These are phyloP conservation scores for Dryobotodes eremita DNA, from an alignment of 2,888 invertebrate genomes.

Conservation along the genomic window DNA sequence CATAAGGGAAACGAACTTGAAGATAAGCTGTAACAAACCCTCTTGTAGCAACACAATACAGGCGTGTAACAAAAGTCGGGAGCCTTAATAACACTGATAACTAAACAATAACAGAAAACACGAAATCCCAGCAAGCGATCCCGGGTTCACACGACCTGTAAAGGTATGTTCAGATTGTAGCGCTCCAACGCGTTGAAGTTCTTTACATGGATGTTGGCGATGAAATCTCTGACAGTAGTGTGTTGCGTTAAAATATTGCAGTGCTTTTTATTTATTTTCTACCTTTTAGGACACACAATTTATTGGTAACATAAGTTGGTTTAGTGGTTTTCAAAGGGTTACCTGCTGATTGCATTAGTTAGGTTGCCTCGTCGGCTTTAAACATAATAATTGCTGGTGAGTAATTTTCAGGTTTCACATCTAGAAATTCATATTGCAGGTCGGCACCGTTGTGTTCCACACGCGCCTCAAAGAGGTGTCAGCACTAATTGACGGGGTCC, in stretches of 20 bases:
- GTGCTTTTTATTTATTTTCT: neutral
- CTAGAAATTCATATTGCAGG: neutral
- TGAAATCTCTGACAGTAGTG: neutral
- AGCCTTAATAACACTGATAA: conserved; percentile 59
- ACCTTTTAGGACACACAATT: neutral
- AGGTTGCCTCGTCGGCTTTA: neutral
- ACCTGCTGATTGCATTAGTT: neutral
- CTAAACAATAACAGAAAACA: conserved; percentile 58
- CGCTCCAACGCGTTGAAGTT: neutral
- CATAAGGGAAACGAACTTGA: conserved; percentile 13
- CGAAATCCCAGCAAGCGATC: conserved; percentile 34
- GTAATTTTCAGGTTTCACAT: neutral
- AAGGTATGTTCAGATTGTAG: conserved; percentile 19
- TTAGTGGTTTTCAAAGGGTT: neutral
- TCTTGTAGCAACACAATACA: conserved; percentile 38
- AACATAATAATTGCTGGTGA: neutral
- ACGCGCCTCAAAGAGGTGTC: no score
- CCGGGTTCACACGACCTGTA: conserved; percentile 25
- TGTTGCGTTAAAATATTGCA: neutral
- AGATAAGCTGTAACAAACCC: conserved; percentile 50
- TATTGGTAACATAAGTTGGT: no score
- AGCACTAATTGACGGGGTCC: no score
- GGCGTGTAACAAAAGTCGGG: conserved; percentile 48
- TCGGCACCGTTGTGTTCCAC: no score
- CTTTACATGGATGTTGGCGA: neutral